Base-by-base conservation (phyloP, 2,888 invertebrate genomes). In the Alviniconcha strummeri region DNA sequence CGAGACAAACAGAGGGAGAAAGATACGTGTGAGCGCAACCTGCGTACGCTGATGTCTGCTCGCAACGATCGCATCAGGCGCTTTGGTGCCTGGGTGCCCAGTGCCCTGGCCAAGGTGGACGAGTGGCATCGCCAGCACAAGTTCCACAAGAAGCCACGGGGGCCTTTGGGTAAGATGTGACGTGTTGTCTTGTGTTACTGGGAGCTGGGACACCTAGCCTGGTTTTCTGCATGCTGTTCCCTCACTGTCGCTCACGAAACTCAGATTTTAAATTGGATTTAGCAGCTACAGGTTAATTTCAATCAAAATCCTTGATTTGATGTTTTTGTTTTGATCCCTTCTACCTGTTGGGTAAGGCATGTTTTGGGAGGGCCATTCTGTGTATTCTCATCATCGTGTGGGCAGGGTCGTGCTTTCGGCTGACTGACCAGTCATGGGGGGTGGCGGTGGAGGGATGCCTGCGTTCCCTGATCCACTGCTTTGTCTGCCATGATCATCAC, bases 361-460 rank as follows among this genome's bases (percentile, higher is more conserved):
- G 36, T 36, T 36, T 36, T 36, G 36, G 36, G 36, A 36, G 36
- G 36, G 36, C 36, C 36, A 36, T 36, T 36, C 36, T 36, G 36
- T 36, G 60, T 60, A 60, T 11, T 60, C 9, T 60, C 75, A 7
- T 8, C n/a, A 15, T 56, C 56, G 75, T 56, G 11, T 77, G 56
- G 11, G 52, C 85, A 93, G 93, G 92, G 69, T 94, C 95, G 1
- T 96, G 95, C 89, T 94, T 97, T 77, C 96, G 96, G 92, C 94
- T 97, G 82, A 96, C 95, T 88, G 96, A 97, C 91, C 95, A 95
- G 86, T 95, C 95, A 86, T 97, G 97, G 96, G 96, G 96, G 1
- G 95, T 96, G 74, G 96, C 97, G 0, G 94, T 97, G 0, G 98
- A 98, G 94, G 95, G 95, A 89, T 96, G 96, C 87, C 92, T 97